Base-by-base conservation (phyloP, 1,140 invertebrate species). In the Aricia agestis region DNA sequence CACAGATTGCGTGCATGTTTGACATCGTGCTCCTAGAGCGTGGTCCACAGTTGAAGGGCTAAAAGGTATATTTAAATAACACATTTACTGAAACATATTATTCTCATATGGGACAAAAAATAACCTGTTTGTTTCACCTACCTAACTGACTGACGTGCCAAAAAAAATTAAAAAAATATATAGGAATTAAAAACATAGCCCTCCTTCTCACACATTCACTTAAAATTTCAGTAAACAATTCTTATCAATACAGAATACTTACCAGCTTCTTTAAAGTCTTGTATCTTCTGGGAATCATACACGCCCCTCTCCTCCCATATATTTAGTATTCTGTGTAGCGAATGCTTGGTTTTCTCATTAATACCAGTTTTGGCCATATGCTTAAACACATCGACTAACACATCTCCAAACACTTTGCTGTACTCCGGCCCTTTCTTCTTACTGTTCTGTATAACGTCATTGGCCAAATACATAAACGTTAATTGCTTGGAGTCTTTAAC, bases 381-480 rank as follows among this genome's bases (percentile, higher is more conserved):
- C 74, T 96, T 94, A 79, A 98, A 97, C 1, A 96, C 95, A 84
- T 96, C 96, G 73, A 94, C 94, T 17, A 98, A 87, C 13, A 96
- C 93, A 70, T 93, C 93, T 9, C 94, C 95, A 92, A 97, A 98
- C 82, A 97, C 96, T 89, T 96, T 96, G 11, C 96, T 96, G 93
- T 98, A 99, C 90, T 99, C 98, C 6, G 98, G 97, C 0, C 98
- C 98, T 91, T 99, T 99, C 83, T 99, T 99, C 83, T 97, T 98
- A 84, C 98, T 98, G 83, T 99, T 99, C 89, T 99, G 98, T 75
- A 99, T 98, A 31, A 99, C 98, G 94, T 99, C 99, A 94, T 99
- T 99, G 4, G 98, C 98, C 73, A 99, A 92, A 88, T 99, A 99
- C 94, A 99, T 96, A 80, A 98, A 97, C 25, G 97, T 98, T 65